These are phyloP conservation scores for Drosophila subsilvestris DNA, from an alignment of 2,888 invertebrate genomes.

Conservation along the genomic window DNA sequence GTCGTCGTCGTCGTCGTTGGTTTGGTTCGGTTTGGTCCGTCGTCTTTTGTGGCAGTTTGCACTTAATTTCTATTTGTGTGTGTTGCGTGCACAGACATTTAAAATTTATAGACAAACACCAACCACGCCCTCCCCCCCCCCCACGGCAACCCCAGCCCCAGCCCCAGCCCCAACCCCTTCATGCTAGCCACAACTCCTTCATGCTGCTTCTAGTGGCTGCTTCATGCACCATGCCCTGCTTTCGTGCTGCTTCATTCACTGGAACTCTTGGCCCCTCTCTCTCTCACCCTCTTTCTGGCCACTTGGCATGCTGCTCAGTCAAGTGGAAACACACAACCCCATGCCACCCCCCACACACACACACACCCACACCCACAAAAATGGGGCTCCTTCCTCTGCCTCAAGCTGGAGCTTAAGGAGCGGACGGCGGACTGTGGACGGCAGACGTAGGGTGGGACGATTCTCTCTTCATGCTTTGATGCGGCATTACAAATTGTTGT, in stretches of 20 bases:
- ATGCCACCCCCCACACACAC: conserved; percentile 42
- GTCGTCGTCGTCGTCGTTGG: no score
- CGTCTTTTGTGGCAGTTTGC: conserved; percentile 53
- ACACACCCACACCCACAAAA: conserved; percentile 10
- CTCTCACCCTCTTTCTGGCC: conserved; percentile 47
- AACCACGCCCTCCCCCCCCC: not conserved
- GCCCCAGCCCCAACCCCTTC: not conserved
- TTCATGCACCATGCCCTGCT: not conserved
- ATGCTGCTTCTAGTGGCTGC: not conserved
- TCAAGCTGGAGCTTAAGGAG: conserved; percentile 38
- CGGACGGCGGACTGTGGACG: no score
- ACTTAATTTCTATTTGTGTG: conserved; percentile 74
- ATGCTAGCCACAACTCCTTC: not conserved
- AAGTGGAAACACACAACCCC: conserved; percentile 68
- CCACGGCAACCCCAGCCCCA: not conserved
- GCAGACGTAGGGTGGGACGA: not conserved
- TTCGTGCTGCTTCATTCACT: not conserved
- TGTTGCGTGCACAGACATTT: conserved; percentile 76
- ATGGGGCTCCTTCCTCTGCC: not conserved
- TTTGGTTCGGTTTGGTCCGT: not conserved
- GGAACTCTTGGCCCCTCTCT: not conserved
- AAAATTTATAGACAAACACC: conserved; percentile 78
- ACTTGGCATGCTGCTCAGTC: conserved; percentile 72
- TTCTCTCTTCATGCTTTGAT: conserved; percentile 78
- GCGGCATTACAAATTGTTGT: conserved; percentile 81